Conservation (phyloP, 2,113 vertebrate genomes). For the Caretta caretta region DNA sequence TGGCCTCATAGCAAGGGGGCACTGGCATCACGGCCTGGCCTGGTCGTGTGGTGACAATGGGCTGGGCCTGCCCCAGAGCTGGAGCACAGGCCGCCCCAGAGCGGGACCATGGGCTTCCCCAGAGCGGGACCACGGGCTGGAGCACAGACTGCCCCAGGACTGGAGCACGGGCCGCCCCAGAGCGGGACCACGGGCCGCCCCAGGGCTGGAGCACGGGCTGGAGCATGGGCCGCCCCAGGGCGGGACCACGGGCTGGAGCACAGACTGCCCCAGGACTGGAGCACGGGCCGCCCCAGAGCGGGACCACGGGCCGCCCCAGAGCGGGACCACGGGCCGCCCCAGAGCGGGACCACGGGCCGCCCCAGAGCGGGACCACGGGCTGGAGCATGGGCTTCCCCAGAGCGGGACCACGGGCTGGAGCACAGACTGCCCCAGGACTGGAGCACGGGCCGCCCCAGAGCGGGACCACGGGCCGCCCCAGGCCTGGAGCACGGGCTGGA, state of each 20-base stretch:
- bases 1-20: too few species aligned
- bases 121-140: background rate
- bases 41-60: too few species aligned
- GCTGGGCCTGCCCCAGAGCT: too few species aligned
- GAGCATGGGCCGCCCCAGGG: too few species aligned
- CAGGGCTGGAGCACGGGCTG: fast-evolving
- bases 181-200: background rate
- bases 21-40: background rate
- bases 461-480: background rate
- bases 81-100: too few species aligned
- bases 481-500: background rate
- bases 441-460: too few species aligned
- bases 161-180: background rate
- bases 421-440: too few species aligned
- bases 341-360: background rate
- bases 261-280: too few species aligned
- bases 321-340: too few species aligned
- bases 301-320: too few species aligned
- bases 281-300: background rate
- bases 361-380: background rate
- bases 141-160: too few species aligned
- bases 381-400: background rate
- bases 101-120: background rate
- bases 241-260: background rate
- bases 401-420: fast-evolving